Evolutionary conservation across 2,888 invertebrate genomes (phyloP), one percentile per base, ranked within the genome.

Genomic region (Torymus auratus): DNA sequence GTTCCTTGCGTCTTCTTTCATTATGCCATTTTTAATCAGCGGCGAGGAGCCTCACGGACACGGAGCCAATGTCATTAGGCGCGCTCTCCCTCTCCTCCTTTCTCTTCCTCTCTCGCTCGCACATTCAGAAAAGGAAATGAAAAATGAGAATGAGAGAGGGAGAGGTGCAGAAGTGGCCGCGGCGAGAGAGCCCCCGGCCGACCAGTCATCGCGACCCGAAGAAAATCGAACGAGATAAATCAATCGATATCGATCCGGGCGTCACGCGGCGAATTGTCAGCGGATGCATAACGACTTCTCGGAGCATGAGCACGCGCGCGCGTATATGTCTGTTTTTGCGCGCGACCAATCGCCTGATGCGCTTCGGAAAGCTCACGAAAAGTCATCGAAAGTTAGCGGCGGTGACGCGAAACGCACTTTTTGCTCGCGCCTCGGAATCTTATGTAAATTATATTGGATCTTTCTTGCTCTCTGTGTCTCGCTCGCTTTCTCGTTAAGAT

Each of bases 1-100:
- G 85, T 81, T 82, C 82, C 68, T 73, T 69, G 84, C 84, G 84
- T 84, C 87, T 87, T 86, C 87, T 89, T 88, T 87, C 88, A 88
- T 89, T 88, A 89, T 88, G 89, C 88, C 88, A 89, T 88, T 89
- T 89, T 89, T 89, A 89, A 89, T 89, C 83, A 78, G 78, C 83
- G 82, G 77, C 84, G 84, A 82, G 79, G 82, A 84, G 83, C 81
- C 83, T 83, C 81, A 28, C 68, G 68, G 82, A 82, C 83, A 69
- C 83, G 82, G 75, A 84, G 84, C 83, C 85, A 82, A 84, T 86
- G 85, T 86, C 86, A 85, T 87, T 86, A 87, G 84, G 84, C 55
- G 12, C 70, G 20, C 20, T 71, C 67, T 50, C 68, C 53, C 69
- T 55, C 61, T 52, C 53, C 41, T 2, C 52, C 15, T 60, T 53